Evolutionary conservation across 2,888 invertebrate genomes (phyloP), one percentile per base, ranked within the genome.

Genomic region (Drosophila koepferae): DNA sequence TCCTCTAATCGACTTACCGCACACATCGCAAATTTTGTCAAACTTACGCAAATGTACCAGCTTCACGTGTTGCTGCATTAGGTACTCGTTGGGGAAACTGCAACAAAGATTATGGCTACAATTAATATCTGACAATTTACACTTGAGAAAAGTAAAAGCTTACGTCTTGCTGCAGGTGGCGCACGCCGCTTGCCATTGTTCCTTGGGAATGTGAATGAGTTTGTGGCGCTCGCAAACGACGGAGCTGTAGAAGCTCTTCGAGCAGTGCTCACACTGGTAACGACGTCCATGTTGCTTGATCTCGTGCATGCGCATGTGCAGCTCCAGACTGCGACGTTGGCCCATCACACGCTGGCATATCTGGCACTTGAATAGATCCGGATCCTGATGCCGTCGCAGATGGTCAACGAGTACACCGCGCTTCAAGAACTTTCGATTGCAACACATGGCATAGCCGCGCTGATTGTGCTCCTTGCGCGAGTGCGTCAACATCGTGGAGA

Each of bases 1-100:
- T 0, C 91, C 90, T 0, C 90, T 80, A 46, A 92, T 84, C 1
- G 91, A 86, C 70, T 92, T 92, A 1, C 92, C 92, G 18, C 92
- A 92, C 31, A 92, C 89, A 43, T 92, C 91, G 71, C 92, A 92
- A 14, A 92, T 86, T 74, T 91, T 92, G 14, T 89, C 90, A 54
- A 91, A 92, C 12, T 83, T 83, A 55, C 92, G 90, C 36, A 91
- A 72, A 64, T 92, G 92, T 36, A 92, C 92, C 20, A 90, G 73
- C 43, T 89, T 88, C 2, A 90, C 76, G 54, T 92, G 92, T 31
- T 91, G 91, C 44, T 86, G 82, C 80, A 92, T 87, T 1, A 85
- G 79, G 8, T 91, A 91, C 44, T 90, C 80, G 3, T 84, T 90
- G 20, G 91, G 90, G 56, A 91, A 92, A 6, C 91, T 92, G 49